phyloP scores from a whole-genome alignment of 2,888 invertebrate species.

The Shargacucullia verbasci region DNA sequence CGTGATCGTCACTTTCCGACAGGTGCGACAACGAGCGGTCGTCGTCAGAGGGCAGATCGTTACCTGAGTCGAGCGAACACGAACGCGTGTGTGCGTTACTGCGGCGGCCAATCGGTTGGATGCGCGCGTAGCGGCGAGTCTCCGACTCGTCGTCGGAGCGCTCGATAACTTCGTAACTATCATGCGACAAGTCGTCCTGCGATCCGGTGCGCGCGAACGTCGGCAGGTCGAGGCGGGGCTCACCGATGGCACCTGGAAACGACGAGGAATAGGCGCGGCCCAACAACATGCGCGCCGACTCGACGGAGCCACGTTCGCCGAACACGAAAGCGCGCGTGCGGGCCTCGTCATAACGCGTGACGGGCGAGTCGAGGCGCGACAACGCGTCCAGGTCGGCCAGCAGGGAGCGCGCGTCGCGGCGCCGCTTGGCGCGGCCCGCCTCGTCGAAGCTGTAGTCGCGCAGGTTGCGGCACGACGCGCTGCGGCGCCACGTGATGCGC shows the following conservation, averaged over 20 bases:
- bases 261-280: conserved; percentile 95
- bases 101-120: conserved; percentile 70
- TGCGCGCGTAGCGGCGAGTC: conserved; percentile 70
- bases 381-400: conserved; percentile 78
- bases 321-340: conserved; percentile 82
- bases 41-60: conserved; percentile 93
- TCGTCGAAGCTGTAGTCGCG: conserved; percentile 93
- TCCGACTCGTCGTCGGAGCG: conserved; percentile 91
- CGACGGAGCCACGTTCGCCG: conserved; percentile 88
- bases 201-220: conserved; percentile 91
- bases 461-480: conserved; percentile 94
- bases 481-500: conserved; percentile 91
- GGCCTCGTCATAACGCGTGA: conserved; percentile 68
- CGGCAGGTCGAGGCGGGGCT: conserved; percentile 91
- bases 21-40: conserved; percentile 89
- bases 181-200: conserved; percentile 96
- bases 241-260: conserved; percentile 94
- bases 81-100: conserved; percentile 88
- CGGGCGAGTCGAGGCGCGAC: conserved; percentile 71
- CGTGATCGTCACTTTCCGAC: conserved; percentile 87
- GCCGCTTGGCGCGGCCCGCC: conserved; percentile 91
- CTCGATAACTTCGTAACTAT: conserved; percentile 95
- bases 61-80: conserved; percentile 93
- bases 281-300: conserved; percentile 91
- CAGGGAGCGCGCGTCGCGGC: conserved; percentile 75